Conservation (phyloP, 2,113 vertebrate species). For the Alces alces region DNA sequence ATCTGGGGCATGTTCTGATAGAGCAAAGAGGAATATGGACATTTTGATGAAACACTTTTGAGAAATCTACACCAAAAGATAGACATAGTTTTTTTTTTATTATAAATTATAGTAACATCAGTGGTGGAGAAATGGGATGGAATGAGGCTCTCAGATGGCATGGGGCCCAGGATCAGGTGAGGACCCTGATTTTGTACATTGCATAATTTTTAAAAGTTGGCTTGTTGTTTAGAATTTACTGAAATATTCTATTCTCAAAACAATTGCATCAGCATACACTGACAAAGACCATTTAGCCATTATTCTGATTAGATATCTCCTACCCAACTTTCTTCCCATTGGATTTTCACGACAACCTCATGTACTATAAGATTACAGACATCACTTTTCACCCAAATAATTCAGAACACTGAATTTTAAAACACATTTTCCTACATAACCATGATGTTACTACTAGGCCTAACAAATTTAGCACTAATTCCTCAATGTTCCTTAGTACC, state of each 20-base stretch:
- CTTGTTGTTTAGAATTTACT: slow-evolving; percentile 2
- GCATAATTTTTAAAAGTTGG: background rate
- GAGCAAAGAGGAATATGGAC: background rate
- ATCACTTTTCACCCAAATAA: background rate
- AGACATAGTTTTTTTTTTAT: background rate
- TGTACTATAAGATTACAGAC: background rate
- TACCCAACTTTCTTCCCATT: background rate
- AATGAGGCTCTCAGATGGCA: background rate
- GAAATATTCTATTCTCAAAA: slow-evolving; percentile 27
- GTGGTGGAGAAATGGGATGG: background rate
- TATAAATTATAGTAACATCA: background rate
- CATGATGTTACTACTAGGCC: background rate
- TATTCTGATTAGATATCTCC: background rate
- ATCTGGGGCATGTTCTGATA: background rate
- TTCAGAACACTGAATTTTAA: background rate
- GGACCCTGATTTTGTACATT: background rate
- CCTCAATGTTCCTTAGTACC: background rate
- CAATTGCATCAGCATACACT: background rate
- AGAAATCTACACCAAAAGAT: background rate
- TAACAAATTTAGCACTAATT: slow-evolving; percentile 11
- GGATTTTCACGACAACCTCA: background rate
- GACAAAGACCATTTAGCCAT: background rate
- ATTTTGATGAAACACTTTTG: background rate
- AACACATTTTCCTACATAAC: background rate
- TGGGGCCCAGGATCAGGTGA: background rate